These are phyloP conservation scores for Eupeodes corollae DNA, from an alignment of 1,140 invertebrate genomes.

Conservation along the genomic window DNA sequence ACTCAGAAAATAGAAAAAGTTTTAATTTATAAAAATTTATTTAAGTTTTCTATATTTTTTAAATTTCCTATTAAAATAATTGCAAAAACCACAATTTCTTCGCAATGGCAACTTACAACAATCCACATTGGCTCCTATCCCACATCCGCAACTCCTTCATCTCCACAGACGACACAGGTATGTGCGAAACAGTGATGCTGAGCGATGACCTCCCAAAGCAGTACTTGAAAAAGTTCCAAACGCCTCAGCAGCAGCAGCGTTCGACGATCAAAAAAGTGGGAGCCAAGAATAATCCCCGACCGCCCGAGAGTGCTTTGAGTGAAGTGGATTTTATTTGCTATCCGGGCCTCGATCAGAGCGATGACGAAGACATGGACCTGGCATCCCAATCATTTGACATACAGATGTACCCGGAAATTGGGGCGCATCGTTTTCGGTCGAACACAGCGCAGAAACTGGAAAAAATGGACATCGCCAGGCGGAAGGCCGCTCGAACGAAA, in stretches of 20 bases:
- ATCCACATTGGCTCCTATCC: constrained; percentile 81
- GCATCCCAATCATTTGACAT: constrained; percentile 56
- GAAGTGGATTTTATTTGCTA: constrained; percentile 53
- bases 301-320: constrained; percentile 8
- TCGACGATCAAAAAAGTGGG: constrained; percentile 6
- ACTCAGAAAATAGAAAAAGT: too few relatives aligned
- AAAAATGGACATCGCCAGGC: constrained; percentile 75
- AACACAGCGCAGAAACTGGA: constrained; percentile 84
- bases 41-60: too few relatives aligned
- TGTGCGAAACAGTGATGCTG: constrained; percentile 54
- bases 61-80: too few relatives aligned
- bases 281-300: constrained; percentile 6
- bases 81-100: too few relatives aligned
- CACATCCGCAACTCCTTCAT: constrained; percentile 90
- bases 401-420: constrained; percentile 61
- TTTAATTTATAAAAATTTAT: too few relatives aligned
- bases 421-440: constrained; percentile 61
- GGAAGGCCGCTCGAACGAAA: constrained; percentile 66
- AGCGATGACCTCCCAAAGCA: constrained; percentile 63
- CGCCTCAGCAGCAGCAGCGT: constrained; percentile 10
- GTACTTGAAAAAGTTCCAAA: constrained; percentile 37
- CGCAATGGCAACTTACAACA: constrained; percentile 82
- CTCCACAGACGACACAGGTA: constrained; percentile 87
- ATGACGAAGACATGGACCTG: constrained; percentile 57
- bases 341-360: constrained; percentile 63